Conservation (phyloP, 2,888 invertebrate genomes). For the Nephrocerus scutellatus region DNA sequence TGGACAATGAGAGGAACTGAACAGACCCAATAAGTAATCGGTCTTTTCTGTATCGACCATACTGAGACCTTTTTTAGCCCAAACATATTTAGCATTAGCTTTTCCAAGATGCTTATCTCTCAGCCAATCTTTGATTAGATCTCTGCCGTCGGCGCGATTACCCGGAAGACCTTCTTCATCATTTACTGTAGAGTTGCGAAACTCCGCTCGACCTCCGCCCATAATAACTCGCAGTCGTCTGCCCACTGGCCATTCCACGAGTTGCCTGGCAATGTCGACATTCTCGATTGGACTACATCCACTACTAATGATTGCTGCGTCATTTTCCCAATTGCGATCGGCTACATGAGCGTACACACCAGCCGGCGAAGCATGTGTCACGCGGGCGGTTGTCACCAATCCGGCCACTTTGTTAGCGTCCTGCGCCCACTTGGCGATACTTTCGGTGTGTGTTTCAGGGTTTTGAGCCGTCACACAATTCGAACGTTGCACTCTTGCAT, state of each 20-base stretch:
- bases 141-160: conserved; percentile 54
- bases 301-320: conserved; percentile 50
- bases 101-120: conserved; percentile 23
- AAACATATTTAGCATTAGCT: conserved; percentile 39
- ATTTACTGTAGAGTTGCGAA: conserved; percentile 36
- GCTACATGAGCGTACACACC: conserved; percentile 65
- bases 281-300: conserved; percentile 50
- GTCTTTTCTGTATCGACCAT: conserved; percentile 46
- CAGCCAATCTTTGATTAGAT: conserved; percentile 63
- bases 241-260: conserved; percentile 60
- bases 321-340: conserved; percentile 62
- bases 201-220: conserved; percentile 39
- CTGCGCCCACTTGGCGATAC: conserved; percentile 66
- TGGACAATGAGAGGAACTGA: conserved; percentile 50
- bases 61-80: conserved; percentile 29
- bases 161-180: conserved; percentile 53
- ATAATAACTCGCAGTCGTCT: conserved; percentile 57
- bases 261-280: conserved; percentile 64
- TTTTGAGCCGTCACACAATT: conserved; percentile 58
- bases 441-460: conserved; percentile 54
- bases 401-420: conserved; percentile 56
- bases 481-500: conserved; percentile 55
- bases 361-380: conserved; percentile 73
- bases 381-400: conserved; percentile 66
- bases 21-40: conserved; percentile 55